Evolutionary conservation across 2,888 invertebrate genomes (phyloP), one percentile per base, ranked within the genome.

Genomic region (Orthosia gothica): DNA sequence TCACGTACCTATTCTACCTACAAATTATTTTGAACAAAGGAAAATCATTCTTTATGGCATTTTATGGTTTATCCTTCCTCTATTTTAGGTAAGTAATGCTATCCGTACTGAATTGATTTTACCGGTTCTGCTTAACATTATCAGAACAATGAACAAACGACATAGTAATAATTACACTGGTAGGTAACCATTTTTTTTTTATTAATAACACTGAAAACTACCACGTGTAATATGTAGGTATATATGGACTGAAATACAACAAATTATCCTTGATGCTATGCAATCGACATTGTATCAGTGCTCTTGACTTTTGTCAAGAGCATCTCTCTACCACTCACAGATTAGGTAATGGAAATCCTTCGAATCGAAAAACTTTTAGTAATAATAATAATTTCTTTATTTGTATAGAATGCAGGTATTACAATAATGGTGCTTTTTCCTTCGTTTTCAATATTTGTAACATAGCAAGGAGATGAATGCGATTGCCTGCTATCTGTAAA

Each of bases 131-230:
- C 52, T 5, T 50, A 23, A 54, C 32, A 63, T 54, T 26, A 72
- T 66, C 26, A 70, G 55, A 32, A 65, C 23, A 62, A 65, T 72
- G n/a, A 65, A 76, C 64, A 66, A 55, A 18, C 20, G 5, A 40
- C 49, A 32, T 40, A 15, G 3, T 58, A 64, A 16, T 55, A 47
- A 50, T 55, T 76, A 70, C 20, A 52, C 26, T 54, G 23, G 18
- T 23, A 55, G 54, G 13, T 40, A 40, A 40, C 40, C 9, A 1
- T 20, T 23, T 52, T 47, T 40, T 32, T 81, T 81, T 69, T 77
- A 50, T 69, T 77, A 72, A 78, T 54, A 82, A 20, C n/a, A 52
- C 50, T 62, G 20, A 61, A 65, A 23, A 40, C 57, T 47, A 66
- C 13, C 66, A 73, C 79, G 58, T 78, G 72, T 20, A 49, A 18